A percentile compares a stretch with the other conserved stretches of the same genome.
Conservation (phyloP, 2,113 vertebrate species). For the Macrotus californicus region DNA sequence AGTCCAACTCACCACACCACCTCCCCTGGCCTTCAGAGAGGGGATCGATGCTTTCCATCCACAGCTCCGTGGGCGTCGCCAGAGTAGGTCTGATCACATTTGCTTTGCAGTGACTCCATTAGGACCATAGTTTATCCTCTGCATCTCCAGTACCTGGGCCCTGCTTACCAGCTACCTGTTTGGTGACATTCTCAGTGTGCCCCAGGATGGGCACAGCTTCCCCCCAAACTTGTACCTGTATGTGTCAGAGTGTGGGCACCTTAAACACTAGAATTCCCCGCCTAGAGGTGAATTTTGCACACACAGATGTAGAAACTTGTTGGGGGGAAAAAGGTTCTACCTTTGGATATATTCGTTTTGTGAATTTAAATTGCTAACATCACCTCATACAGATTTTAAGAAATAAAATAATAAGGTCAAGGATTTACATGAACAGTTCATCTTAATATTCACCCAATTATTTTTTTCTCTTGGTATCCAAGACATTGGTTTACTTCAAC, state of each 20-base stretch:
- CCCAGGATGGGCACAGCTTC: rapidly evolving
- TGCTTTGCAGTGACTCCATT: neutral
- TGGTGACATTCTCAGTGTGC: rapidly evolving
- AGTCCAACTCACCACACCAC: neutral
- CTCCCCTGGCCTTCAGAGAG: neutral
- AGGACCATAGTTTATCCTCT: neutral
- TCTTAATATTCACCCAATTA: neutral
- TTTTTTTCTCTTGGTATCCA: neutral
- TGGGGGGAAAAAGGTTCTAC: neutral
- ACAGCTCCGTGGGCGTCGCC: rapidly evolving
- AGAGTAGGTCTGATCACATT: no score
- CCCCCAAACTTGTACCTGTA: rapidly evolving
- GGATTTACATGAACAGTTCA: neutral
- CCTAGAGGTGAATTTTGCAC: neutral
- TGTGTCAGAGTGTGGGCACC: neutral
- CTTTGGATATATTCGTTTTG: neutral
- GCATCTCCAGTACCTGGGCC: neutral
- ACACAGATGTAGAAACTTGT: neutral
- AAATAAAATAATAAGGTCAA: neutral
- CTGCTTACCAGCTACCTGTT: neutral
- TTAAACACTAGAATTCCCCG: neutral
- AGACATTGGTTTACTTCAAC: neutral
- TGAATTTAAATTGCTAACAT: conserved; percentile 4
- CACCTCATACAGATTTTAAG: neutral
- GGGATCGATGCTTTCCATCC: neutral